A percentile compares a stretch with the other conserved stretches of the same genome.
phyloP scores from a whole-genome alignment of 1,140 invertebrate genomes.

The Drosophila ogumai region DNA sequence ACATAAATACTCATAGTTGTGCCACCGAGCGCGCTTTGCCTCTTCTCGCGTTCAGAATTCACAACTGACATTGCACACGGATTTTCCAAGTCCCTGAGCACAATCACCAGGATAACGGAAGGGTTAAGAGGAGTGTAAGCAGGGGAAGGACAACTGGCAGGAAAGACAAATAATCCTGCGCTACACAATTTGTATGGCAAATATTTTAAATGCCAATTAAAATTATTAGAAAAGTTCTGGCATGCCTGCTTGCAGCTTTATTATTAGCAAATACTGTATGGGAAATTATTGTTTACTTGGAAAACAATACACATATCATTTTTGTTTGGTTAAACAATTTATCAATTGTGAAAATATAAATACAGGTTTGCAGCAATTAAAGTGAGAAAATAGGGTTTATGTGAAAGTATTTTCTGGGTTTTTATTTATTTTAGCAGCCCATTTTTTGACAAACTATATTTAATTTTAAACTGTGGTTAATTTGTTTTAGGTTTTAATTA shows the following conservation, averaged over 20 bases:
- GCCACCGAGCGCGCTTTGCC: neutral
- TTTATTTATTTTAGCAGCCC: no score
- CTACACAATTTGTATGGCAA: slow-evolving; percentile 39
- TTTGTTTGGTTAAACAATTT: slow-evolving; percentile 24
- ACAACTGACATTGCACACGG: slow-evolving; percentile 72
- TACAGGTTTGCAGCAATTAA: neutral
- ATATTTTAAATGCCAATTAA: slow-evolving; percentile 61
- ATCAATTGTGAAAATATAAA: slow-evolving; percentile 14
- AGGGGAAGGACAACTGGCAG: slow-evolving; percentile 12
- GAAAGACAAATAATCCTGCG: slow-evolving; percentile 29
- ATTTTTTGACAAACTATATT: neutral
- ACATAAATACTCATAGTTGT: slow-evolving; percentile 51
- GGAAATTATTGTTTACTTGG: slow-evolving; percentile 14
- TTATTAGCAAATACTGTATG: slow-evolving; percentile 16
- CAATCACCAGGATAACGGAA: slow-evolving; percentile 32
- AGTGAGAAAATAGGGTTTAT: neutral
- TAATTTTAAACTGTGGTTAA: neutral
- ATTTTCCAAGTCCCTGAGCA: slow-evolving; percentile 78
- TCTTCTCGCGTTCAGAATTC: slow-evolving; percentile 7
- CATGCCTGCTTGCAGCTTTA: slow-evolving; percentile 13
- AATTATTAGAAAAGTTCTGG: slow-evolving; percentile 49
- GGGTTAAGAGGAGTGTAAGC: neutral
- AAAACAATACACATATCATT: slow-evolving; percentile 5
- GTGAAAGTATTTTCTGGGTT: neutral
- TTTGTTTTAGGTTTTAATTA: neutral